These are phyloP conservation scores for Leptoclinus maculatus DNA, from an alignment of 2,797 vertebrate genomes.

Conservation along the genomic window DNA sequence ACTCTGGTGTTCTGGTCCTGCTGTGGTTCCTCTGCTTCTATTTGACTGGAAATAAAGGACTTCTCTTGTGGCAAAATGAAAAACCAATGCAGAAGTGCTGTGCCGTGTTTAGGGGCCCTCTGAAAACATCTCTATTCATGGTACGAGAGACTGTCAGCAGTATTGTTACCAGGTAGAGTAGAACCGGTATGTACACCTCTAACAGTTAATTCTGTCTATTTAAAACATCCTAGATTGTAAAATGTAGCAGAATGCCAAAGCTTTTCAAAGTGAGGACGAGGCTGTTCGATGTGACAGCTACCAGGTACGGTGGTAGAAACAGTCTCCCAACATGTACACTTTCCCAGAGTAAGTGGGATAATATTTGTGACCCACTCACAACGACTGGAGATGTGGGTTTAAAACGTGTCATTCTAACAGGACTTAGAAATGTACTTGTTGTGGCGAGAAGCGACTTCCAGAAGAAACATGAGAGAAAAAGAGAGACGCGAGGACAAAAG, in stretches of 20 bases:
- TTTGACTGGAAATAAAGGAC: background rate
- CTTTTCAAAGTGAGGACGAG: background rate
- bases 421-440: conserved; percentile 2
- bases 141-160: background rate
- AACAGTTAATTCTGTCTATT: background rate
- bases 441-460: conserved; percentile 22
- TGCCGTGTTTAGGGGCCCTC: too few relatives aligned
- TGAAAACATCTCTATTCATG: background rate
- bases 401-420: background rate
- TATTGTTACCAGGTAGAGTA: background rate
- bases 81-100: background rate
- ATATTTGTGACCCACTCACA: background rate
- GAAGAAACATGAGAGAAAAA: conserved; percentile 40
- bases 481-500: conserved; percentile 63
- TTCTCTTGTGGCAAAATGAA: too few relatives aligned
- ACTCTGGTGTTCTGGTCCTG: background rate
- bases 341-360: background rate
- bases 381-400: background rate
- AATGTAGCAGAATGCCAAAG: background rate
- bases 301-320: background rate
- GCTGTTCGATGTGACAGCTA: background rate
- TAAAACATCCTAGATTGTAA: background rate
- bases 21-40: background rate
- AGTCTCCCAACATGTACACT: background rate
- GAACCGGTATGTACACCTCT: background rate